Base-by-base conservation (phyloP, 2,888 invertebrate species). In the Nomada ruficornis region DNA sequence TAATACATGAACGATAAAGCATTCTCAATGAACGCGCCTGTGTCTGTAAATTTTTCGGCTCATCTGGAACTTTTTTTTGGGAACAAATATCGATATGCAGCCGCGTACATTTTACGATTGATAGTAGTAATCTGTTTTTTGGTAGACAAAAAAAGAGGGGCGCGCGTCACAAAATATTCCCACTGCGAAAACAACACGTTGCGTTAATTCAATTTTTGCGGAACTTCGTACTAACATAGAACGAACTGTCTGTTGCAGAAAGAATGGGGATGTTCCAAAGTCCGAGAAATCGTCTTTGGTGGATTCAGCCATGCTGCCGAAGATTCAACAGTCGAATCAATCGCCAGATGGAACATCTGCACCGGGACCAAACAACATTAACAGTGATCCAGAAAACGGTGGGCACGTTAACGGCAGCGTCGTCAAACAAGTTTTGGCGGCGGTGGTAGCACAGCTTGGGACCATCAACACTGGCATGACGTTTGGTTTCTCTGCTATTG, bases 401-500 rank as follows among this genome's bases (percentile, higher is more conserved):
- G 87, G 86, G 47, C 78, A 75, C 15, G 78, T 86, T 15, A 87
- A 85, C 50, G 93, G 92, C 9, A 94, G 94, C 60, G 91, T 91
- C 0, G 57, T 89, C 36, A 89, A 89, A 70, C 96, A 96, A 93
- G 95, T 96, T 23, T 50, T 96, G 86, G 96, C 96, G 0, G 95
- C 96, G 0, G 93, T 96, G 59, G 94, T 96, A 10, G 96, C 95
- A 2, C 96, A 96, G 90, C 91, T 96, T 15, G 96, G 96, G 0
- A 96, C 96, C 47, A 95, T 96, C 77, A 96, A 96, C 91, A 96
- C 96, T 0, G 96, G 96, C 57, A 95, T 96, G 95, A 95, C 95
- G 0, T 96, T 96, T 88, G 96, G 96, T 0, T 96, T 96, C 90
- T 96, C 96, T 0, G 96, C 96, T 2, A 96, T 96, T 0, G 95